A percentile compares a stretch with the other conserved stretches of the same genome.
These are phyloP conservation scores for Pyrrhosoma nymphula DNA, from an alignment of 2,888 invertebrate species.

Conservation along the genomic window DNA sequence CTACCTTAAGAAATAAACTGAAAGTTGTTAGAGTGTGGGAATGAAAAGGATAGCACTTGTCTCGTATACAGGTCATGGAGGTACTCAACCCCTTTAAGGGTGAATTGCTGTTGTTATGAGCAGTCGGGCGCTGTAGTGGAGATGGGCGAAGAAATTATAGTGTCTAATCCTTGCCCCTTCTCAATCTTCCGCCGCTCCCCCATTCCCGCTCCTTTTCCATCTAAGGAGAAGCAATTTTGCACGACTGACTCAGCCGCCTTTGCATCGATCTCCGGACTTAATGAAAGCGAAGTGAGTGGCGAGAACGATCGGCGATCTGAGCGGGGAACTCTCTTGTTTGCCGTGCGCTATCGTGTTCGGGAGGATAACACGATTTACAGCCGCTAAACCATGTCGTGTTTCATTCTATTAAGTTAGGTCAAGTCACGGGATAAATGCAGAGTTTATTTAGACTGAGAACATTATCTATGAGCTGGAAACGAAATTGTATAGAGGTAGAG, in stretches of 20 bases:
- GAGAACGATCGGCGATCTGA: not conserved
- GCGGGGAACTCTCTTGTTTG: not conserved
- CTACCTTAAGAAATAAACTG: too few species aligned
- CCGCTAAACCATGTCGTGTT: not conserved
- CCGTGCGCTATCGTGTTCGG: not conserved
- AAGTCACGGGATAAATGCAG: not conserved
- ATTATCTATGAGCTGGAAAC: not conserved
- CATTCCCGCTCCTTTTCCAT: not conserved
- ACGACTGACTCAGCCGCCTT: not conserved
- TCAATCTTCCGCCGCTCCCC: not conserved
- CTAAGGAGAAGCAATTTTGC: not conserved
- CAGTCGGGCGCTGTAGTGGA: not conserved
- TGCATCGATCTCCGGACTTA: not conserved
- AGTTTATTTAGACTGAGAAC: not conserved
- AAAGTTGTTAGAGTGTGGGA: not conserved
- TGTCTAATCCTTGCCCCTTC: not conserved
- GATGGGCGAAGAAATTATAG: not conserved
- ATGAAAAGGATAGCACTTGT: not conserved
- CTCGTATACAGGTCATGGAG: not conserved
- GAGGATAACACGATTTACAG: not conserved
- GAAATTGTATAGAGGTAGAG: not conserved
- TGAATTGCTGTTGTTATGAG: not conserved
- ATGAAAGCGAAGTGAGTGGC: not conserved
- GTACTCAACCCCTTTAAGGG: not conserved
- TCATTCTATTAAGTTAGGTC: constrained; percentile 14